Conservation (phyloP, 2,797 vertebrate genomes). For the Poeciliopsis gracilis region DNA sequence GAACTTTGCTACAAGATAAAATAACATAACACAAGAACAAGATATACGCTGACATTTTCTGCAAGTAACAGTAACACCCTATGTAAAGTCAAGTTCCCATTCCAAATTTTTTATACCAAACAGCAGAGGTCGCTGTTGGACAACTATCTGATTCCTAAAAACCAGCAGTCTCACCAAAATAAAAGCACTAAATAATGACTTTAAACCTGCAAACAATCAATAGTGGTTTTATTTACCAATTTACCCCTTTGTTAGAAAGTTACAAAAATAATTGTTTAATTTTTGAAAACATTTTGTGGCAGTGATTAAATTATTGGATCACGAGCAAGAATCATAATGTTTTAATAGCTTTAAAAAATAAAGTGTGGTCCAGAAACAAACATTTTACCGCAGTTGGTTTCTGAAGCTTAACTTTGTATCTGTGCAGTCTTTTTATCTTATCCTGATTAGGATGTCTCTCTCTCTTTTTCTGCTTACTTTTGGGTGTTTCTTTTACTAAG, state of each 20-base stretch:
- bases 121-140: constrained; percentile 79
- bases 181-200: background rate
- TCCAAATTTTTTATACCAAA: background rate
- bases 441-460: background rate
- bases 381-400: background rate
- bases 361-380: no score
- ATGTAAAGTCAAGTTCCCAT: background rate
- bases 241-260: background rate
- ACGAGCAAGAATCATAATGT: background rate
- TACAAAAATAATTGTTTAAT: background rate
- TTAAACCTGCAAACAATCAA: background rate
- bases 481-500: background rate
- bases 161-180: background rate
- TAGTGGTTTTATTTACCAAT: background rate
- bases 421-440: background rate
- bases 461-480: background rate
- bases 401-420: background rate
- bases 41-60: background rate
- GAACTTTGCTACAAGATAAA: background rate
- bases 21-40: background rate
- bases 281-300: background rate
- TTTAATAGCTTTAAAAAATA: background rate
- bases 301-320: no score
- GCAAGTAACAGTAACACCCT: background rate
- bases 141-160: constrained; percentile 25